Percentiles rank a stretch among this genome's conserved stretches.
phyloP scores from a whole-genome alignment of 64 coral and sea anemone species.

The Montipora efflorescens region DNA sequence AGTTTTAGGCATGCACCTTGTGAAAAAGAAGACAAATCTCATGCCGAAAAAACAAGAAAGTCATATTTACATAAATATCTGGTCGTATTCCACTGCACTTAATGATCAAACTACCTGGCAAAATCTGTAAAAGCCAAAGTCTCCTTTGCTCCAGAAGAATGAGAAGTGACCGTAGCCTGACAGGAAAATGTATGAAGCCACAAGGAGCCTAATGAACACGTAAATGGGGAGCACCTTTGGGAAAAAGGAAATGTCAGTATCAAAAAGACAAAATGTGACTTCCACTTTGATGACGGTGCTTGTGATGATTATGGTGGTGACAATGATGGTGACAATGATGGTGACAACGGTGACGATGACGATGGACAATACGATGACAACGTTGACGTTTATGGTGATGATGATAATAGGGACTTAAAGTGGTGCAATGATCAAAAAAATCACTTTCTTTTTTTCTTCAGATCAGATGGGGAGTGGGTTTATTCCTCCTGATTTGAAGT shows the following conservation, averaged over 20 bases:
- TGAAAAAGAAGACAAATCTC: too few species aligned
- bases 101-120: constrained; percentile 76
- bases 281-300: not conserved
- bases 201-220: constrained; percentile 91
- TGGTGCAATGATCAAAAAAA: too few species aligned
- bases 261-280: not conserved
- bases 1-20: too few species aligned
- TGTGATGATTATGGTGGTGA: not conserved
- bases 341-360: not conserved
- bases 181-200: constrained; percentile 95
- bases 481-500: too few species aligned
- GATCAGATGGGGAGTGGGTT: too few species aligned
- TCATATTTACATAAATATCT: too few species aligned
- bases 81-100: too few species aligned
- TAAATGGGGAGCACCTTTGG: constrained; percentile 80
- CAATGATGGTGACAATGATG: not conserved
- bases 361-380: not conserved
- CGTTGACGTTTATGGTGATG: not conserved
- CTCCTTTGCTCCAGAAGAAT: constrained; percentile 98
- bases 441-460: too few species aligned
- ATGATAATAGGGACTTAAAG: not conserved
- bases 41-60: too few species aligned
- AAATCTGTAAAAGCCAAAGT: constrained; percentile 93
- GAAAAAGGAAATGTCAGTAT: not conserved
- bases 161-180: constrained; percentile 96